Evolutionary conservation across 1,140 invertebrate species (phyloP).

Genomic region (Cephus cinctus): DNA sequence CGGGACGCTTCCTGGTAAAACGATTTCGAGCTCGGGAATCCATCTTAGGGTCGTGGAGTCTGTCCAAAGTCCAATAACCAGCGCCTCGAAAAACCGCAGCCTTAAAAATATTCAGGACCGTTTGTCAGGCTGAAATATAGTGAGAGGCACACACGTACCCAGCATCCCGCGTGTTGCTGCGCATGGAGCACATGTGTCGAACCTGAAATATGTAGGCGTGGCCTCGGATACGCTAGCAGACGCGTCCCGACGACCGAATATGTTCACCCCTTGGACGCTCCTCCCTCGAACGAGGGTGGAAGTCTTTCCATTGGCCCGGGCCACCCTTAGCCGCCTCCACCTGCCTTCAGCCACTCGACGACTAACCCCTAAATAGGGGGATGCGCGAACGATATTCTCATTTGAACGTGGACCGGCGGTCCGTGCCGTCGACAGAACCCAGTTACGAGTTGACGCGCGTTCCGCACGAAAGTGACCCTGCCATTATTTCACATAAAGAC

Average conservation of each 20-base stretch:
- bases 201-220: conserved; percentile 59
- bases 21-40: too few relatives aligned
- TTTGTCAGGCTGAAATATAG: conserved; percentile 52
- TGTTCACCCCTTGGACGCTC: conserved; percentile 52
- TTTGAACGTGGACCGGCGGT: conserved; percentile 43
- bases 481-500: too few relatives aligned
- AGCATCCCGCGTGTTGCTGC: conserved; percentile 27
- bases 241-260: conserved; percentile 53
- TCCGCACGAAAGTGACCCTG: too few relatives aligned
- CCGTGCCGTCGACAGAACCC: conserved; percentile 26
- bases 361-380: conserved; percentile 47
- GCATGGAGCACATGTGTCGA: conserved; percentile 54
- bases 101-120: conserved; percentile 54
- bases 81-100: conserved; percentile 29
- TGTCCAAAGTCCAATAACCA: conserved; percentile 37
- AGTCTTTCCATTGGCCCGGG: conserved; percentile 41
- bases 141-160: not conserved
- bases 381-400: conserved; percentile 41
- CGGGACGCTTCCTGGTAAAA: too few relatives aligned
- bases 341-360: conserved; percentile 34
- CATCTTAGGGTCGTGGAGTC: conserved; percentile 30
- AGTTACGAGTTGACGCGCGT: too few relatives aligned
- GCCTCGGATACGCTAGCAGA: conserved; percentile 49
- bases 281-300: conserved; percentile 46
- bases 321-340: conserved; percentile 38